A percentile compares a stretch with the other conserved stretches of the same genome.
Conservation (phyloP, 1,140 invertebrate genomes). For the Lepidotrigona ventralis region DNA sequence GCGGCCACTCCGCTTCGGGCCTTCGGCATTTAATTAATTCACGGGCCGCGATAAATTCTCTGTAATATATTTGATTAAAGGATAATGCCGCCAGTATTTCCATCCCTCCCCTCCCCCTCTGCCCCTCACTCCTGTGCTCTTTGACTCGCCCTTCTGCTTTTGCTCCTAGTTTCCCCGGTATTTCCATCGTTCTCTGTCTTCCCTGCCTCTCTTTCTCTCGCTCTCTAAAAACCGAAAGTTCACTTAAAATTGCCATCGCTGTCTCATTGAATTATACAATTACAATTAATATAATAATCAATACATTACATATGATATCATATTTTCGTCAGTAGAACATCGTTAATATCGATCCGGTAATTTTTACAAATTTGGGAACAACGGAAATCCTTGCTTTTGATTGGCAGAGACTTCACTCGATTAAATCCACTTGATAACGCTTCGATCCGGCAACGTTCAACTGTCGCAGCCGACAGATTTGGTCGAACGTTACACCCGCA, state of each 20-base stretch:
- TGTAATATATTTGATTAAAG: slow-evolving; percentile 80
- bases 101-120: slow-evolving; percentile 7
- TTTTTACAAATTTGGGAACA: no score
- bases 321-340: no score
- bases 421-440: slow-evolving; percentile 24
- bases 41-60: slow-evolving; percentile 79
- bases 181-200: slow-evolving; percentile 30
- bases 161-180: slow-evolving; percentile 13
- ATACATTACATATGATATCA: no score
- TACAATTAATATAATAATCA: no score
- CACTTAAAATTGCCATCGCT: slow-evolving; percentile 65
- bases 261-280: slow-evolving; percentile 55
- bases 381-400: not conserved
- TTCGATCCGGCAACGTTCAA: slow-evolving; percentile 39
- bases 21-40: slow-evolving; percentile 81
- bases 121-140: slow-evolving; percentile 33
- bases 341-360: no score
- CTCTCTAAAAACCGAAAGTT: not conserved
- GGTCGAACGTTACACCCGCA: not conserved
- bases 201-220: not conserved
- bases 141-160: slow-evolving; percentile 52
- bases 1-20: slow-evolving; percentile 67
- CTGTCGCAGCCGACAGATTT: not conserved
- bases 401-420: not conserved
- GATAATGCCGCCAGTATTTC: slow-evolving; percentile 77